These are phyloP conservation scores for Trichonephila inaurata DNA, from an alignment of 1,140 invertebrate genomes.

Conservation along the genomic window DNA sequence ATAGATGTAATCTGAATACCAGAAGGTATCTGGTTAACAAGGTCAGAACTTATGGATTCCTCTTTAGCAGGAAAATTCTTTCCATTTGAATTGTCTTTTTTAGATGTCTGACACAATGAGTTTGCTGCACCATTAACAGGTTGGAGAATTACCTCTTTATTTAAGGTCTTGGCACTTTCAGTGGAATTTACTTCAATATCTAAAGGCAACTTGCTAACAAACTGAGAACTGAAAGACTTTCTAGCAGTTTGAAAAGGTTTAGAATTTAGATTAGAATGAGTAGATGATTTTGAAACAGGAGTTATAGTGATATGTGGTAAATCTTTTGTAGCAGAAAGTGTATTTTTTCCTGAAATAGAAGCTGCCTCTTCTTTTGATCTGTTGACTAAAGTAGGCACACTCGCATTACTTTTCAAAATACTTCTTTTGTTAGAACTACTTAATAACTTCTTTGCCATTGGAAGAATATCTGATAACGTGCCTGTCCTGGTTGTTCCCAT, in stretches of 20 bases:
- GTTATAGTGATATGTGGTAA: constrained; percentile 11
- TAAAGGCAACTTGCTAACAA: not conserved
- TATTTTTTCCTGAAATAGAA: not conserved
- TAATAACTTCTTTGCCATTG: not conserved
- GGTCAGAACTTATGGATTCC: too few relatives aligned
- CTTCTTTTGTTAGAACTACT: not conserved
- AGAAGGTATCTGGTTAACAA: too few relatives aligned
- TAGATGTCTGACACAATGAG: not conserved
- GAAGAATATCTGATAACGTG: too few relatives aligned
- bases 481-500: not conserved
- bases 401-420: not conserved
- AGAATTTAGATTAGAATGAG: not conserved
- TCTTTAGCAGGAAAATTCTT: not conserved
- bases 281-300: not conserved
- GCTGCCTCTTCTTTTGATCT: not conserved
- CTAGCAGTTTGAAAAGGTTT: not conserved
- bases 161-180: not conserved
- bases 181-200: not conserved
- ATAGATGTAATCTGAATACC: too few relatives aligned
- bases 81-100: not conserved
- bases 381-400: not conserved
- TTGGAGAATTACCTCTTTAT: not conserved
- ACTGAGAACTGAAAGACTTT: not conserved
- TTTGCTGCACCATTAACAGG: not conserved
- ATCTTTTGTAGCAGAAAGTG: not conserved